phyloP scores from a whole-genome alignment of 2,888 invertebrate genomes.

The Spialia ferax region DNA sequence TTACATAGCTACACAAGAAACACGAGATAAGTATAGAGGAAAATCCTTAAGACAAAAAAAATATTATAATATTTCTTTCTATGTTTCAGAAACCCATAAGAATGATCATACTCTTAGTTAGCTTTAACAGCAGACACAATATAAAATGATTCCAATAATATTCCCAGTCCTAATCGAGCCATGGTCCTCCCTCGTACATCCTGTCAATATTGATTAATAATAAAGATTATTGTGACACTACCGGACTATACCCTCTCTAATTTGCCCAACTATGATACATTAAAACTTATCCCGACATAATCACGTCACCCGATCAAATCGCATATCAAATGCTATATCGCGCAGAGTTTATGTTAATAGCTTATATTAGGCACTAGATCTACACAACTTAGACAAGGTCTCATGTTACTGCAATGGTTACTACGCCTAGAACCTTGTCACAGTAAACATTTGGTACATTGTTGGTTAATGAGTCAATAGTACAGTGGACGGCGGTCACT shows the following conservation, averaged over 20 bases:
- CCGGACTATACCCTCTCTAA: conserved; percentile 18
- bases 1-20: no score
- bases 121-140: neutral
- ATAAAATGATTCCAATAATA: neutral
- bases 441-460: neutral
- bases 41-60: no score
- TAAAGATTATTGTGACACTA: conserved; percentile 23
- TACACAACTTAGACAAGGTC: conserved; percentile 6
- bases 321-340: conserved; percentile 48
- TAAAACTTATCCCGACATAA: conserved; percentile 46
- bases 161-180: neutral
- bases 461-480: neutral
- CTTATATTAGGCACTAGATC: conserved; percentile 47
- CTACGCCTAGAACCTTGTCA: conserved; percentile 17
- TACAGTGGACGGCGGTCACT: conserved; percentile 13
- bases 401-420: neutral
- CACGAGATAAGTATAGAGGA: no score
- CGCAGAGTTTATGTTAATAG: conserved; percentile 45
- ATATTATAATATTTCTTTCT: no score
- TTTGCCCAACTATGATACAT: conserved; percentile 33
- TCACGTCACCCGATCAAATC: conserved; percentile 48
- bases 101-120: no score
- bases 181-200: conserved; percentile 9
- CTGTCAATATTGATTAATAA: conserved; percentile 22
- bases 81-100: no score